A percentile compares a stretch with the other conserved stretches of the same genome.
Evolutionary conservation across 2,888 invertebrate species (phyloP).

Genomic region (Papilio protenor): DNA sequence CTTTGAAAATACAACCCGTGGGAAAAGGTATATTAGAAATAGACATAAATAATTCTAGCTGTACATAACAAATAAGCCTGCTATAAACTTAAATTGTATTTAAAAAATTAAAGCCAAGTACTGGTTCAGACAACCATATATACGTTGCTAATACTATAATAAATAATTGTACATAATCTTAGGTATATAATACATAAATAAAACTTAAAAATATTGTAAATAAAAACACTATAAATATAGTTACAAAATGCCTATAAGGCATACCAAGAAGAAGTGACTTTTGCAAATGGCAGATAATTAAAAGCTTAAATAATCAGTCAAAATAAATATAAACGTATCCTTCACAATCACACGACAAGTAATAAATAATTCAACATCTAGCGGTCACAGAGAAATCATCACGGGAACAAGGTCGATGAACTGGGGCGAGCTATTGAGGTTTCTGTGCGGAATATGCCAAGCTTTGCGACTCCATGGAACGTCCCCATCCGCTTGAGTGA

Average conservation of each 20-base stretch:
- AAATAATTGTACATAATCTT: conserved; percentile 59
- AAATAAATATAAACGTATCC: conserved; percentile 67
- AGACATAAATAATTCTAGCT: conserved; percentile 43
- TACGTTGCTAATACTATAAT: conserved; percentile 49
- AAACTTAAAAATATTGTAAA: not conserved
- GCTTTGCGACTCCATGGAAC: conserved; percentile 90
- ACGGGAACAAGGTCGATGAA: conserved; percentile 65
- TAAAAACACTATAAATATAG: conserved; percentile 55
- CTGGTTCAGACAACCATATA: conserved; percentile 56
- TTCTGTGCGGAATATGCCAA: conserved; percentile 92
- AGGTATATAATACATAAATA: conserved; percentile 48
- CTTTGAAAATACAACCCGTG: conserved; percentile 41
- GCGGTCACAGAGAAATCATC: conserved; percentile 68
- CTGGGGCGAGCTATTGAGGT: conserved; percentile 61
- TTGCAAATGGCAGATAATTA: conserved; percentile 52
- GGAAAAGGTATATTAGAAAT: conserved; percentile 36
- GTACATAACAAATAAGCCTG: conserved; percentile 52
- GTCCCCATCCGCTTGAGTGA: conserved; percentile 87
- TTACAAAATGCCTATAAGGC: conserved; percentile 58
- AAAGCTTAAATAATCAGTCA: conserved; percentile 59
- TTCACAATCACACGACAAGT: conserved; percentile 63
- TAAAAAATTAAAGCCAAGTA: conserved; percentile 74
- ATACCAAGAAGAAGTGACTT: conserved; percentile 57
- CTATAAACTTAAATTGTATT: conserved; percentile 65
- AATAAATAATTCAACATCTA: conserved; percentile 60